Base-by-base conservation (phyloP, 2,797 vertebrate genomes). In the Oreochromis grahami region DNA sequence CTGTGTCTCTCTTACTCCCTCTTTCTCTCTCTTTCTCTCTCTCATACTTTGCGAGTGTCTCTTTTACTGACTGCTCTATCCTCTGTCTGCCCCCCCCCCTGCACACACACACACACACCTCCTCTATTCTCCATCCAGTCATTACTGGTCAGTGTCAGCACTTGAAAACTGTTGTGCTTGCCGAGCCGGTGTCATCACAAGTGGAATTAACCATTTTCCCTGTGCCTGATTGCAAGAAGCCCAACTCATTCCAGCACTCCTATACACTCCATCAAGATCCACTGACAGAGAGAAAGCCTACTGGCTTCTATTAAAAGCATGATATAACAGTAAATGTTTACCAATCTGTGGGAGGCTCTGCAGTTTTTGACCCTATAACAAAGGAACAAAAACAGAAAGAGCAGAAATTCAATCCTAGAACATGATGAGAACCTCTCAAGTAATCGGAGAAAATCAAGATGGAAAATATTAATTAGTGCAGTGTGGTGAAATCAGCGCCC, bases 81-180 rank as follows among this genome's bases (percentile, higher is more conserved):
- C 89, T 89, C 88, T 81, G 87, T 82, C 80, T 80, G 89, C 41
- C 84, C 24, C 76, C 65, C 24, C 65, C 26, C 38, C 11, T 36
- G 60, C 34, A 21, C 14, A 11, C 24, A 38, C 21, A 76, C 43
- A 86, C 78, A 84, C 60, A 89, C 87, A 92, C 91, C 80, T 89
- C 87, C 92, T 94, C 91, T 93, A 89, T 95, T 95, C 95, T 95
- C 92, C 94, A 96, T 96, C 96, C 96, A 96, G 97, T 97, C 97
- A 96, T 97, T 97, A 97, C 96, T 96, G 96, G 96, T 96, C 95
- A 94, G 86, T 96, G 96, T 98, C 97, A 97, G 92, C 95, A 94
- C 95, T 94, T 87, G 92, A 96, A 97, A 96, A 96, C 97, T 97
- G 97, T 97, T 98, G 97, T 98, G 96, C 96, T 93, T 96, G 93